Conservation (phyloP, 2,113 vertebrate species). For the Podarcis cretensis region DNA sequence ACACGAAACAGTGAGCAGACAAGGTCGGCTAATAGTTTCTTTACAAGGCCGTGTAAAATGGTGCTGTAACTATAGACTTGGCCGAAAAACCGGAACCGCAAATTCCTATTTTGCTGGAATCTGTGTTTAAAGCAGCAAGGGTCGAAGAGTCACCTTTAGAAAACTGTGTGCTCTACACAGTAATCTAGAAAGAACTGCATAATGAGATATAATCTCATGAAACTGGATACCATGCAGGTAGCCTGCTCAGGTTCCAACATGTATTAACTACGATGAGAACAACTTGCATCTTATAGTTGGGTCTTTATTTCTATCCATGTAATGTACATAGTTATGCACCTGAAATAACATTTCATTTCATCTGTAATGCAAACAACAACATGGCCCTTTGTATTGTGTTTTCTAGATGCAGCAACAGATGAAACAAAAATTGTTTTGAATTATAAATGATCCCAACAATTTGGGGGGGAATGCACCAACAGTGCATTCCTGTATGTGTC, state of each 20-base stretch:
- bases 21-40: background rate
- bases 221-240: background rate
- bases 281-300: background rate
- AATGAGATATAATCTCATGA: background rate
- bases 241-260: background rate
- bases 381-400: background rate
- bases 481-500: background rate
- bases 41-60: background rate
- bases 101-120: background rate
- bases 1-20: background rate
- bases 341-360: background rate
- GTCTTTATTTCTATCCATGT: background rate
- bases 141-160: background rate
- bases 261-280: background rate
- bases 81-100: background rate
- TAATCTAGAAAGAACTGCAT: background rate
- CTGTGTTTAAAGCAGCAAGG: background rate
- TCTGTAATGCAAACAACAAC: background rate
- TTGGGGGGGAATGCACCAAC: background rate
- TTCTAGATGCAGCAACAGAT: background rate
- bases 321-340: background rate
- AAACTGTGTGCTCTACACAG: too few relatives aligned
- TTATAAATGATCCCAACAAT: constrained; percentile 3
- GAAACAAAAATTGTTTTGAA: constrained; percentile 7
- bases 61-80: background rate